A percentile compares a stretch with the other conserved stretches of the same genome.
Conservation (phyloP, 2,888 invertebrate species). For the Polyommatus iphigenia region DNA sequence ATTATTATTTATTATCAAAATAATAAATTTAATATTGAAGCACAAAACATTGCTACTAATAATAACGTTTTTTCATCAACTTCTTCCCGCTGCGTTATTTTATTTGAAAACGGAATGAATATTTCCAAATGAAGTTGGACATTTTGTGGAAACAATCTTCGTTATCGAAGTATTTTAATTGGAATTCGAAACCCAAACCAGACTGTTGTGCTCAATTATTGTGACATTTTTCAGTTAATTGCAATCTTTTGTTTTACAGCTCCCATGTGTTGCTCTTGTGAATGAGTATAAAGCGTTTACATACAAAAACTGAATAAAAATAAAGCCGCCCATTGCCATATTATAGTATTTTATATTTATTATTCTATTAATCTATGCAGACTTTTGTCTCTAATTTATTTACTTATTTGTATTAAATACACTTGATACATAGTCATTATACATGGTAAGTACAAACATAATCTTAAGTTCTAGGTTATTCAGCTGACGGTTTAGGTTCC, state of each 20-base stretch:
- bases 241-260: not conserved
- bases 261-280: not conserved
- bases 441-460: no score
- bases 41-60: not conserved
- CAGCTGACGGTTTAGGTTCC: no score
- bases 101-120: not conserved
- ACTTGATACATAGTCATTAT: no score
- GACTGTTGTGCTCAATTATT: slow-evolving; percentile 7
- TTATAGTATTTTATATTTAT: no score
- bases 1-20: no score
- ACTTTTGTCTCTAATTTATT: no score
- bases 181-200: not conserved
- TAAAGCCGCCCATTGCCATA: no score
- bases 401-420: no score
- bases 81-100: not conserved
- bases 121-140: not conserved
- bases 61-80: not conserved
- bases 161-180: slow-evolving; percentile 19
- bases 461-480: no score
- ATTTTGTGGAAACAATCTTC: not conserved
- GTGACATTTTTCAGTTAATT: slow-evolving; percentile 5
- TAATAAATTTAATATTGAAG: not conserved
- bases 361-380: no score
- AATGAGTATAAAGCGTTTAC: not conserved
- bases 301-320: not conserved